Conservation (phyloP, 2,113 vertebrate genomes). For the Rhynchomys soricoides region DNA sequence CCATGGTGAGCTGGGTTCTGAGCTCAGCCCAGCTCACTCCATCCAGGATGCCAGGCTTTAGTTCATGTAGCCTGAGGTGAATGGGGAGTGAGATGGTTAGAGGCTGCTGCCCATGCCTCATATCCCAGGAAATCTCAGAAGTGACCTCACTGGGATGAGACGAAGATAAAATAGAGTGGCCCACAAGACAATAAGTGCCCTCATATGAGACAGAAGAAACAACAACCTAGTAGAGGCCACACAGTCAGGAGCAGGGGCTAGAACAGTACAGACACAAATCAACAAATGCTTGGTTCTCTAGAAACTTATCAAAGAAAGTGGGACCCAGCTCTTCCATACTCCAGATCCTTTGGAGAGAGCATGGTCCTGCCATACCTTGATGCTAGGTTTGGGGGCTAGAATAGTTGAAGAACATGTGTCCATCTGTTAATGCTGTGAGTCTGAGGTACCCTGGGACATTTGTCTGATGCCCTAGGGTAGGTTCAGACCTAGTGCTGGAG, state of each 20-base stretch:
- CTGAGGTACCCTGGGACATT: background rate
- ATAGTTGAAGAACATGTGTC: background rate
- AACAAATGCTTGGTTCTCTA: rapidly evolving
- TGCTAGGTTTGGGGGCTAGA: background rate
- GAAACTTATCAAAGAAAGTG: background rate
- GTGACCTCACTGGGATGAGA: background rate
- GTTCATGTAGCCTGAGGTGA: background rate
- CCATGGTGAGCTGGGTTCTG: no score
- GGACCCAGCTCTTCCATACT: no score
- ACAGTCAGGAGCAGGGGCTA: background rate
- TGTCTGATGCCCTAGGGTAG: background rate
- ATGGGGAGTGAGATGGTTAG: no score
- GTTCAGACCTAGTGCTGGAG: background rate
- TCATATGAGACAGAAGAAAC: background rate
- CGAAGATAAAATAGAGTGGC: background rate
- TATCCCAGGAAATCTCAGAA: rapidly evolving
- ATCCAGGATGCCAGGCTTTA: background rate
- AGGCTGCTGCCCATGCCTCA: rapidly evolving
- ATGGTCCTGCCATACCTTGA: rapidly evolving
- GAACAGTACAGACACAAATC: background rate
- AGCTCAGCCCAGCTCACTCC: background rate
- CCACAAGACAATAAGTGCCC: background rate
- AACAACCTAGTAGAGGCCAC: background rate
- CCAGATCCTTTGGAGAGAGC: background rate
- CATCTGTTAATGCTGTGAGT: background rate